phyloP scores from a whole-genome alignment of 2,888 invertebrate species.

The Phania funesta region DNA sequence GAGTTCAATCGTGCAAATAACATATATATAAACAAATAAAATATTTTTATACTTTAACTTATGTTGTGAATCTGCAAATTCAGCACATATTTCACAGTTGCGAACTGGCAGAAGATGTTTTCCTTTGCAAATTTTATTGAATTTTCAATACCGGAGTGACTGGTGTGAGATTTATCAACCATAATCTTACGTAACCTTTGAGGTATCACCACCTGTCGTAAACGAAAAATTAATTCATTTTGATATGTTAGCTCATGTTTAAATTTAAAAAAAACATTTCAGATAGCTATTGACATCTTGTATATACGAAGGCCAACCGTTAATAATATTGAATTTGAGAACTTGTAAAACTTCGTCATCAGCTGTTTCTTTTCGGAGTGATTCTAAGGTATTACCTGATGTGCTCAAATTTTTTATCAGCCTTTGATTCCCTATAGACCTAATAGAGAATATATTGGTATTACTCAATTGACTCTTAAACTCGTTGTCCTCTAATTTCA shows the following conservation, averaged over 20 bases:
- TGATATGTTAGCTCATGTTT: neutral
- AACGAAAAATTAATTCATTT: slow-evolving; percentile 1
- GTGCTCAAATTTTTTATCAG: neutral
- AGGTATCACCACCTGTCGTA: neutral
- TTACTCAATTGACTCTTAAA: neutral
- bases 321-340: neutral
- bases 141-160: slow-evolving; percentile 22
- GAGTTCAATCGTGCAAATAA: neutral
- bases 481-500: neutral
- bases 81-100: neutral
- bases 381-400: neutral
- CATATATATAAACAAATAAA: neutral
- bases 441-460: slow-evolving; percentile 1
- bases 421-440: neutral
- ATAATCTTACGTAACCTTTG: neutral
- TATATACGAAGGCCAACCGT: neutral
- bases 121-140: neutral
- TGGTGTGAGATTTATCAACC: neutral
- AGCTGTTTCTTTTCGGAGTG: neutral
- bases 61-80: slow-evolving; percentile 5
- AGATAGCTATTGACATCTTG: neutral
- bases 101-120: neutral
- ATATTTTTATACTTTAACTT: neutral
- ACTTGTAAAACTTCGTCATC: neutral
- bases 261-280: slow-evolving; percentile 24